Evolutionary conservation across 2,888 invertebrate genomes (phyloP), one percentile per base, ranked within the genome.

Genomic region (Trilocha varians): DNA sequence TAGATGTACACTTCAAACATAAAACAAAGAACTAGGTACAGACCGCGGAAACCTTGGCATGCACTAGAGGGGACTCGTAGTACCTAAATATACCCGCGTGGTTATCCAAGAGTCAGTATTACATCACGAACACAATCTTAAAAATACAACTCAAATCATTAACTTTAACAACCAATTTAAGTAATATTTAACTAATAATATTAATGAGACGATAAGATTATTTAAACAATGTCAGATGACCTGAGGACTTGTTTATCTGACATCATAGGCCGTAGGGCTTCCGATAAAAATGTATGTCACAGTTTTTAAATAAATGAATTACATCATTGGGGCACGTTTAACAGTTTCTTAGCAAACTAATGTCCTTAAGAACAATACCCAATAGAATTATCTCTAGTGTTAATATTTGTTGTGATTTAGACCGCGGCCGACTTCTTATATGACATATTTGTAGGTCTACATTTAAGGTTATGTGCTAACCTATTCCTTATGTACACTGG

Each of bases 171-270:
- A 4, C 25, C 25, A 16, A 17, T 40, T 42, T 50, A 50, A 42
- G 44, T 46, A 48, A 53, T 57, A 46, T 59, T 57, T 45, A 67
- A 62, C 65, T 63, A 62, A 66, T 54, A 50, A 47, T 71, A 70
- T 72, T 70, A 76, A 65, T 65, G 66, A 53, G 50, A 47, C 41
- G 64, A 75, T 77, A 73, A 71, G 48, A 57, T 49, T 69, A 65
- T 65, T 64, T 71, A 63, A 62, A 63, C 52, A 64, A 62, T 53
- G 48, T 53, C 48, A 53, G 52, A 50, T 73, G 70, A 71, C 72
- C 72, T 48, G 56, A 47, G 53, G 55, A 54, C 56, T 42, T 58
- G 57, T 62, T 73, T 77, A 77, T 77, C 75, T 55, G 54, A 47
- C 46, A 53, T 52, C 54, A 66, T 62, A 68, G 70, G 70, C 66